These are phyloP conservation scores for Caretta caretta DNA, from an alignment of 2,113 vertebrate species.

Conservation along the genomic window DNA sequence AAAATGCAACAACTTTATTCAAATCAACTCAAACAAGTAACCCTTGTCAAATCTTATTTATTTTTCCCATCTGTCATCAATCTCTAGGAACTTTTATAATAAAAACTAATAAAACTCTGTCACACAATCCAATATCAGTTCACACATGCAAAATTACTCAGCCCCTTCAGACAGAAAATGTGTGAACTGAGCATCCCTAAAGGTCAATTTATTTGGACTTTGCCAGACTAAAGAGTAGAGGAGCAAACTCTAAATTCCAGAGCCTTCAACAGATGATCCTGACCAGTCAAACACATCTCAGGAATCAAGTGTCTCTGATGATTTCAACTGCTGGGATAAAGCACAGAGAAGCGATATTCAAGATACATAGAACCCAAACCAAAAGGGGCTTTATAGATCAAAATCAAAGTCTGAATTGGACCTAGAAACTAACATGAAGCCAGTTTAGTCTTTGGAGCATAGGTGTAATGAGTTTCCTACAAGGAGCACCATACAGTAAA, in stretches of 20 bases:
- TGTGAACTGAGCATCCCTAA: neutral
- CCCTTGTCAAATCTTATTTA: neutral
- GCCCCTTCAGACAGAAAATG: neutral
- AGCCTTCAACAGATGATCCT: neutral
- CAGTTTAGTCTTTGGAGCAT: neutral
- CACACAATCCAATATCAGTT: neutral
- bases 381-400: neutral
- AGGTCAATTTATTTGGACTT: neutral
- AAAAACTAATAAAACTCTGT: accelerated
- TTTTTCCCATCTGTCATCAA: neutral
- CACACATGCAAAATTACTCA: neutral
- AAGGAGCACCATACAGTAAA: neutral
- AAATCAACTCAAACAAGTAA: neutral
- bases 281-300: neutral
- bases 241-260: neutral
- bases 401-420: neutral
- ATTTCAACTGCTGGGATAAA: neutral
- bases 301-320: accelerated
- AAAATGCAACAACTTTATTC: neutral
- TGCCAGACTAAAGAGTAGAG: neutral
- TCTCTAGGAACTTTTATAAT: neutral
- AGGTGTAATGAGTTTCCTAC: neutral
- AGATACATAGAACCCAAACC: neutral
- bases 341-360: accelerated
- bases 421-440: neutral